phyloP scores from a whole-genome alignment of 2,113 vertebrate genomes.

The Chrysochloris asiatica region DNA sequence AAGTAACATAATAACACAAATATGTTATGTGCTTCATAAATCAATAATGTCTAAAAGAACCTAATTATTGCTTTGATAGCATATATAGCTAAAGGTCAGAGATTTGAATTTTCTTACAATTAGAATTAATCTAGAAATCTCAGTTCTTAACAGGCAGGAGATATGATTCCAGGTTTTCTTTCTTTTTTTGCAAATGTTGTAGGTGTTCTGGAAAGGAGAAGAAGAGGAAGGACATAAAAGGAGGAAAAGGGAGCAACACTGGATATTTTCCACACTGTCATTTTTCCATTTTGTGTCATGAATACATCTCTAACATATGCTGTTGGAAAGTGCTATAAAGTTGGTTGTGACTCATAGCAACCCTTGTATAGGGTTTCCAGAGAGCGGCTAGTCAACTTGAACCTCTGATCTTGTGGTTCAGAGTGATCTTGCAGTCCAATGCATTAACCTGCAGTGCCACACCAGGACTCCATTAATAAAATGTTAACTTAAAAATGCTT shows the following conservation, averaged over 20 bases:
- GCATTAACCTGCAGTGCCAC: neutral
- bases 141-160: neutral
- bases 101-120: constrained; percentile 28
- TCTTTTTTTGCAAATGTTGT: neutral
- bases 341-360: too few relatives aligned
- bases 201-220: neutral
- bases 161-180: neutral
- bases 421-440: too few relatives aligned
- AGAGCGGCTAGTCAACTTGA: neutral
- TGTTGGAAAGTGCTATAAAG: too few relatives aligned
- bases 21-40: constrained; percentile 28
- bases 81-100: constrained; percentile 15
- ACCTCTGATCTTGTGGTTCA: neutral
- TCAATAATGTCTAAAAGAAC: neutral
- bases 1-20: neutral
- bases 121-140: constrained; percentile 39
- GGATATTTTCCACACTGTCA: neutral
- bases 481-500: constrained; percentile 28
- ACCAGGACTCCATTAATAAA: neutral
- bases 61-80: neutral
- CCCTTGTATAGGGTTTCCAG: too few relatives aligned
- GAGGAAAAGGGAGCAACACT: too few relatives aligned
- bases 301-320: neutral
- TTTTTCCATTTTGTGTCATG: neutral
- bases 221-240: too few relatives aligned